Evolutionary conservation across 2,113 vertebrate species (phyloP), one percentile per base, ranked within the genome.

Genomic region (Anhinga anhinga): DNA sequence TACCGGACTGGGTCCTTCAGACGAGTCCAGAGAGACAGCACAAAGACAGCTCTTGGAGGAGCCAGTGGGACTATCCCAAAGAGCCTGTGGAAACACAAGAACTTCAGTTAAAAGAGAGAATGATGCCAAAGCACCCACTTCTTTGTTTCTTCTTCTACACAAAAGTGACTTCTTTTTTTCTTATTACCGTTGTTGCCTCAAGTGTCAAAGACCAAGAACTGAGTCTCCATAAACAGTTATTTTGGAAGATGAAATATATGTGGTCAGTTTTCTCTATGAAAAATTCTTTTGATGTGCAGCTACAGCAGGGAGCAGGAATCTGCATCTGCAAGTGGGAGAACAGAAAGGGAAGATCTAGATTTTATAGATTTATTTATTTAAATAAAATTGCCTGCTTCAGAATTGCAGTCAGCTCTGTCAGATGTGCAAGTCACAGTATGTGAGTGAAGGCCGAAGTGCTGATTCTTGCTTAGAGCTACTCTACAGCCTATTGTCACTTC

Each of bases 281-380:
- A 95, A 67, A 5, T 25, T 89, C 67, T 87, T 96, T 66, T 87
- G 89, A 89, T 79, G 47, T 89, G 61, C 42, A 78, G 47, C 38
- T 93, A 89, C 56, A 81, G 47, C 50, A 83, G 38, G 2, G 1
- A 93, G 42, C 10, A 91, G 56, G 13, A 91, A 71, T 89, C 55
- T 91, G 38, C 72, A 81, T 65, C 73, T 89, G 72, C 26, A 86
- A 88, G 58, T 1, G 4, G 65, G 40, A 84, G 4, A 49, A 20
- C 20, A 93, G 66, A 72, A 94, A 67, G 16, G 18, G n/a, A 88
- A 83, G 82, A 88, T 45, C 8, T 38, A 65, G 7, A 65, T 77
- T 90, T 80, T 86, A 62, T 30, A 81, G 29, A 82, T 70, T 90
- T 93, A 52, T 94, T 85, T 94, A 61, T 72, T 80, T 76, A 82